phyloP scores from a whole-genome alignment of 2,888 invertebrate genomes.

The Aphidius colemani region DNA sequence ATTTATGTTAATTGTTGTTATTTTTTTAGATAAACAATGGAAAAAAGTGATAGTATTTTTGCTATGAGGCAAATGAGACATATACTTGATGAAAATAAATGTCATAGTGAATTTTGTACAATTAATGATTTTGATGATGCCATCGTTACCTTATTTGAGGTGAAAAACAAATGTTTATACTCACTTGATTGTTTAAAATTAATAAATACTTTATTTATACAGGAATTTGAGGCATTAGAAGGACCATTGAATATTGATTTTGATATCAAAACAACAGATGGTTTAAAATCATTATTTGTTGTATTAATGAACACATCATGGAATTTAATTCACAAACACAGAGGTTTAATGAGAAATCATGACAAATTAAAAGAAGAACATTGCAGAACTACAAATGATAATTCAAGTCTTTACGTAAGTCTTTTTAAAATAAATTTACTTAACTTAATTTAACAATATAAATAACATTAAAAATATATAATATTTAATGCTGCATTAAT shows the following conservation, averaged over 20 bases:
- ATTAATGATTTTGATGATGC: slow-evolving; percentile 39
- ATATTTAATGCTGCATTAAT: background rate
- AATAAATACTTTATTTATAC: background rate
- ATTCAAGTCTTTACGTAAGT: slow-evolving; percentile 41
- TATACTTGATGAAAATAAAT: slow-evolving; percentile 28
- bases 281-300: slow-evolving; percentile 29
- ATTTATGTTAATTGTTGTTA: too few species aligned
- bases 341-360: slow-evolving; percentile 37
- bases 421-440: slow-evolving; percentile 4
- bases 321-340: slow-evolving; percentile 40
- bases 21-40: slow-evolving; percentile 20
- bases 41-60: slow-evolving; percentile 27
- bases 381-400: slow-evolving; percentile 39
- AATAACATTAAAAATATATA: background rate
- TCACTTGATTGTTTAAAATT: background rate
- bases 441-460: background rate
- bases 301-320: slow-evolving; percentile 40
- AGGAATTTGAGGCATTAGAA: slow-evolving; percentile 45
- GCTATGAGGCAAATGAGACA: slow-evolving; percentile 32
- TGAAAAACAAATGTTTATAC: slow-evolving; percentile 12
- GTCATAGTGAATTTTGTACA: slow-evolving; percentile 35
- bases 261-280: slow-evolving; percentile 31
- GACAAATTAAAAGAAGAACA: slow-evolving; percentile 37
- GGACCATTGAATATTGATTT: slow-evolving; percentile 25
- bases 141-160: slow-evolving; percentile 40